These are phyloP conservation scores for Pseudococcus longispinus DNA, from an alignment of 2,888 invertebrate species.

Conservation along the genomic window DNA sequence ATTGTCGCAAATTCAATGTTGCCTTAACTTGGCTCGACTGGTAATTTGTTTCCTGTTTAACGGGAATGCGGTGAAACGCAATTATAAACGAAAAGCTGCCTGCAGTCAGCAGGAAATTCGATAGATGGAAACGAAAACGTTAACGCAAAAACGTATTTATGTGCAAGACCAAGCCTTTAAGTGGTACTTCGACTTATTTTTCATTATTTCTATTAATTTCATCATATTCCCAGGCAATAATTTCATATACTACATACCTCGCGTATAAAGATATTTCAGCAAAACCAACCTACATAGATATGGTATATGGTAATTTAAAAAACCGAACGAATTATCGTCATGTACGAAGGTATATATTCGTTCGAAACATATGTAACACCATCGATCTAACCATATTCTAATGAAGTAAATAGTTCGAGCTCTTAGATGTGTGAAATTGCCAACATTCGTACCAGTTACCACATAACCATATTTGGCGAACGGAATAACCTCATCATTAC, in stretches of 20 bases:
- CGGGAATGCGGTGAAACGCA: constrained; percentile 51
- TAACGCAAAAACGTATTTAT: constrained; percentile 21
- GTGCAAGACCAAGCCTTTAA: constrained; percentile 8
- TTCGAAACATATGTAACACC: not conserved
- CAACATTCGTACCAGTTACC: not conserved
- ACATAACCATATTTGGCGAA: not conserved
- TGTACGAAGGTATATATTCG: not conserved
- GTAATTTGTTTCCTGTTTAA: constrained; percentile 51
- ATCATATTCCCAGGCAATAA: not conserved
- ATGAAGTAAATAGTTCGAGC: constrained; percentile 12
- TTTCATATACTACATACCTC: not conserved
- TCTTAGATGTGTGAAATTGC: not conserved
- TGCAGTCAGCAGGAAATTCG: constrained; percentile 49
- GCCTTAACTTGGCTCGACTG: constrained; percentile 45
- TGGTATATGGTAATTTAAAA: not conserved
- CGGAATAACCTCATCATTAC: not conserved
- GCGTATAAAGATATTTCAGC: not conserved
- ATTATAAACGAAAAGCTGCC: constrained; percentile 40
- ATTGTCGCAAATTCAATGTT: constrained; percentile 52
- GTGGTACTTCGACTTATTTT: not conserved
- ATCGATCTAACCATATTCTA: not conserved
- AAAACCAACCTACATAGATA: not conserved
- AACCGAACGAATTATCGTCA: not conserved
- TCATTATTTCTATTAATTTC: not conserved
- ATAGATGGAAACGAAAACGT: constrained; percentile 15